Evolutionary conservation across 2,113 vertebrate species (phyloP).

Genomic region (Dissostichus mawsoni): DNA sequence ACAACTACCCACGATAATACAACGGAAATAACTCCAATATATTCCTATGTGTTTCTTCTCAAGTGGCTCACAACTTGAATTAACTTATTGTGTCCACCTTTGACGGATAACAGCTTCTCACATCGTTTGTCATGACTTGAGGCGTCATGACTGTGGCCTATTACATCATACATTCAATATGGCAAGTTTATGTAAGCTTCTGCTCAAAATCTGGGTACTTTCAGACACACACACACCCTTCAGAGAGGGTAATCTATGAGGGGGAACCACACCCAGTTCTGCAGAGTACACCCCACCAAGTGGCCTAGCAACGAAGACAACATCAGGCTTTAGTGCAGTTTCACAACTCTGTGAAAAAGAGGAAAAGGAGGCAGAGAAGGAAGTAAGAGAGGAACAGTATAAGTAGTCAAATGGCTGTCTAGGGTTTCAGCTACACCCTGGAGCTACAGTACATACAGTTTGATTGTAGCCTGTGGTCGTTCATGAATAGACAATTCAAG

Average conservation of each 20-base stretch:
- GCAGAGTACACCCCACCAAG: conserved; percentile 53
- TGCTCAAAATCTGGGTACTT: conserved; percentile 45
- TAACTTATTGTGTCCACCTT: conserved; percentile 32
- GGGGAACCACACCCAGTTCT: conserved; percentile 74
- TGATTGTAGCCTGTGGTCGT: conserved; percentile 32
- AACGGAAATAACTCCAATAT: not conserved
- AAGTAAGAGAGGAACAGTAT: conserved; percentile 26
- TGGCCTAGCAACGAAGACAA: conserved; percentile 76
- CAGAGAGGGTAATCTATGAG: conserved; percentile 65
- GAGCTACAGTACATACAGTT: not conserved
- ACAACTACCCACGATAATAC: conserved; percentile 20
- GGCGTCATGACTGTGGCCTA: conserved; percentile 10
- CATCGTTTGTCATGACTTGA: conserved; percentile 14
- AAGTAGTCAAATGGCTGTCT: conserved; percentile 23
- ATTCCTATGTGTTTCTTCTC: not conserved
- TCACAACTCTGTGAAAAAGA: conserved; percentile 46
- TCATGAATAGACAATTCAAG: conserved; percentile 26
- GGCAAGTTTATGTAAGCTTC: conserved; percentile 29
- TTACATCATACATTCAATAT: conserved; percentile 21
- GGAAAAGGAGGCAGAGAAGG: conserved; percentile 29
- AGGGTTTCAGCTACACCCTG: conserved; percentile 9
- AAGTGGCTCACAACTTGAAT: conserved; percentile 17
- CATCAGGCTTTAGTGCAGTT: conserved; percentile 54
- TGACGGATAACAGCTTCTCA: conserved; percentile 16
- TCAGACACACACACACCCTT: conserved; percentile 48